phyloP scores from a whole-genome alignment of 2,113 vertebrate species.

The Ia io region DNA sequence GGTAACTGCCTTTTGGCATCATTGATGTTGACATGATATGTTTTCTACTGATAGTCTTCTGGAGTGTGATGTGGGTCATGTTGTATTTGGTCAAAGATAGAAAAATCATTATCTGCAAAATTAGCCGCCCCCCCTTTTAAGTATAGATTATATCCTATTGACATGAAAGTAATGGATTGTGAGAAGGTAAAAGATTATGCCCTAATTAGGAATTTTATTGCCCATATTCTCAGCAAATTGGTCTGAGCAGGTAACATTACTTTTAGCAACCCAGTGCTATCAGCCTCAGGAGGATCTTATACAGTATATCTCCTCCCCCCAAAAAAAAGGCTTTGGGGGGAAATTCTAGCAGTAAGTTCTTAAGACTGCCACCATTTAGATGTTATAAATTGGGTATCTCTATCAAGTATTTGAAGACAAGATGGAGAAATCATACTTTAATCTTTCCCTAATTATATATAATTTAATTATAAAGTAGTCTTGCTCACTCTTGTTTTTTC shows the following conservation, averaged over 20 bases:
- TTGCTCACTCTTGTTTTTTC: conserved; percentile 28
- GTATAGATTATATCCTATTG: background rate
- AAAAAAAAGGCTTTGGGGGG: background rate
- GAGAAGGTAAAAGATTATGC: background rate
- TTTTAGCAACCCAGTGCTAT: background rate
- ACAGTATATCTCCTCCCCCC: background rate
- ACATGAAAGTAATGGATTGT: background rate
- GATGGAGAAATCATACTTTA: background rate
- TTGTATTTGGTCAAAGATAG: background rate
- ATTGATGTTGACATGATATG: background rate
- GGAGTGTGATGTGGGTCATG: background rate
- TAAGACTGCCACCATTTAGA: background rate
- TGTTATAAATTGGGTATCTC: background rate
- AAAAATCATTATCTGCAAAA: conserved; percentile 28
- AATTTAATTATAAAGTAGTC: conserved; percentile 19
- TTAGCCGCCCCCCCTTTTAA: background rate
- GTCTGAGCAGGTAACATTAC: background rate
- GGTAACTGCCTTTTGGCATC: background rate
- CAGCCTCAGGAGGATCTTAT: background rate
- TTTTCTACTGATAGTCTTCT: conserved; percentile 7
- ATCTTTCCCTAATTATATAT: conserved; percentile 21
- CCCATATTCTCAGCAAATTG: conserved; percentile 8
- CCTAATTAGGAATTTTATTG: background rate
- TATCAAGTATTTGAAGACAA: background rate
- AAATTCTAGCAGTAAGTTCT: background rate